These are phyloP conservation scores for Vidua chalybeata DNA, from an alignment of 2,113 vertebrate species.

Conservation along the genomic window DNA sequence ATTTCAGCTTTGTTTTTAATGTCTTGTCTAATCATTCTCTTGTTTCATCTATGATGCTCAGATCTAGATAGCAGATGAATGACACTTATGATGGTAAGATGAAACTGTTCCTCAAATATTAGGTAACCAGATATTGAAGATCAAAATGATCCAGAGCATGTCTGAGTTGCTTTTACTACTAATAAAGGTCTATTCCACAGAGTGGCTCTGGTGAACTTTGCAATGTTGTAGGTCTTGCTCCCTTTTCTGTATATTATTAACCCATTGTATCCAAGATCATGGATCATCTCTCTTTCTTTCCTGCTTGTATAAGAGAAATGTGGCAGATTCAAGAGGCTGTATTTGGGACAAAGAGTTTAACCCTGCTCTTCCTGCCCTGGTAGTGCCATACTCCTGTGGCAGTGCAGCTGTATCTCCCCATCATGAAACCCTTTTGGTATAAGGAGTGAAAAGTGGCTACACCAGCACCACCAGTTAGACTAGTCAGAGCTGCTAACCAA, in stretches of 20 bases:
- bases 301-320: background rate
- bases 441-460: background rate
- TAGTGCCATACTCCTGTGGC: rapidly evolving
- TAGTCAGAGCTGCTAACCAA: background rate
- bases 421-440: background rate
- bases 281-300: background rate
- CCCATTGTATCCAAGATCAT: background rate
- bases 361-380: background rate
- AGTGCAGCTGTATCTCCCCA: rapidly evolving
- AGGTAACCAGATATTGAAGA: slow-evolving; percentile 29
- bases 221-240: background rate
- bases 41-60: slow-evolving; percentile 20
- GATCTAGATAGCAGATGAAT: background rate
- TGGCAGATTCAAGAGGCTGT: background rate
- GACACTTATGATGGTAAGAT: background rate
- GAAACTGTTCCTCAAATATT: background rate
- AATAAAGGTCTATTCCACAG: background rate
- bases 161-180: background rate
- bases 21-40: slow-evolving; percentile 45
- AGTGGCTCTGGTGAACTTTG: background rate
- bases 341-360: background rate
- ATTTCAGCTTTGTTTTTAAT: slow-evolving; percentile 31
- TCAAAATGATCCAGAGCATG: slow-evolving; percentile 5
- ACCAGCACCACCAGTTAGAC: background rate
- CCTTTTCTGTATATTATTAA: background rate